Conservation (phyloP, 2,797 vertebrate genomes). For the Acropternis orthonyx region DNA sequence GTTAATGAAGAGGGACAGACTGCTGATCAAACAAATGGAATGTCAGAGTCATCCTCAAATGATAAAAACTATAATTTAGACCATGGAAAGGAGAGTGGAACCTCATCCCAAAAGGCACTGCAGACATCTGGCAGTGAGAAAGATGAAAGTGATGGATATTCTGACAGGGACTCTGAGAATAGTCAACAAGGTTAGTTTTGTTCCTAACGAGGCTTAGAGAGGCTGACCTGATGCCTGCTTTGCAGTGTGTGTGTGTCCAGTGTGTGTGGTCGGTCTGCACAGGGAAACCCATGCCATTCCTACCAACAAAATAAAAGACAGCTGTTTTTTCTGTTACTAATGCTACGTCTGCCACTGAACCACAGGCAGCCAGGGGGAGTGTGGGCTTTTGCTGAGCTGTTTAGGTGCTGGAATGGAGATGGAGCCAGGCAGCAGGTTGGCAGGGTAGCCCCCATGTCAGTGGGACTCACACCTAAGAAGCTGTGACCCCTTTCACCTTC, state of each 20-base stretch:
- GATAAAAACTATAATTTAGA: conserved; percentile 57
- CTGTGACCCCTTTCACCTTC: not conserved
- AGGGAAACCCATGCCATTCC: not conserved
- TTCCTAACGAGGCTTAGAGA: not conserved
- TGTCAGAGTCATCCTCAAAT: conserved; percentile 62
- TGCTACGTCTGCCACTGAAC: not conserved
- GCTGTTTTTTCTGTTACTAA: not conserved
- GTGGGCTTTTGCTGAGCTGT: rapidly evolving
- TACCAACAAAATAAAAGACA: not conserved
- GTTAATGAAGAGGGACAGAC: conserved; percentile 58
- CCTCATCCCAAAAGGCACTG: conserved; percentile 31
- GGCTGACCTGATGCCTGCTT: not conserved
- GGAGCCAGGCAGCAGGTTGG: not conserved
- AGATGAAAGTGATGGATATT: conserved; percentile 46
- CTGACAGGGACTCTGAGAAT: conserved; percentile 72
- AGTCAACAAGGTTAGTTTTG: conserved; percentile 73
- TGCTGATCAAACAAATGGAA: conserved; percentile 65
- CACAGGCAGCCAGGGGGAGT: not conserved
- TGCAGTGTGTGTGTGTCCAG: not conserved
- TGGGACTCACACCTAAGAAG: rapidly evolving
- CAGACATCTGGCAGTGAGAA: conserved; percentile 32
- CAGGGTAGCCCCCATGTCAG: not conserved
- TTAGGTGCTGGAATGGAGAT: not conserved
- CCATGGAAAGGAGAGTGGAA: conserved; percentile 42
- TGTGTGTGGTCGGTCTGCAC: not conserved